phyloP scores from a whole-genome alignment of 1,140 invertebrate genomes.

The Aplysia californica region DNA sequence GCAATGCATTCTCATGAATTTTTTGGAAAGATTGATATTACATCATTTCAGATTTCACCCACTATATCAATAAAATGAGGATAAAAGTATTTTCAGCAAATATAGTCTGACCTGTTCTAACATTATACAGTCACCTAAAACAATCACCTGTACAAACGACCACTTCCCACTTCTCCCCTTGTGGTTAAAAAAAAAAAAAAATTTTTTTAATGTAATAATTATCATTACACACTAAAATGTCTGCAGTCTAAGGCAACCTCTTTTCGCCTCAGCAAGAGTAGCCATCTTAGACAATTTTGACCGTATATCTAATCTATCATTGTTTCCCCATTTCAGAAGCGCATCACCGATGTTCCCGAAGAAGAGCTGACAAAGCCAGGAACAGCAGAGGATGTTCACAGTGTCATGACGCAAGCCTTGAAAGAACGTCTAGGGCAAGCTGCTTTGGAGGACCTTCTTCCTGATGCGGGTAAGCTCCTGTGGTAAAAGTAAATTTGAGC shows the following conservation, averaged over 20 bases:
- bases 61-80: no score
- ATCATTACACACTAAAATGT: background rate
- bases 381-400: slow-evolving; percentile 38
- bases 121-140: no score
- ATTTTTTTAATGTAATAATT: background rate
- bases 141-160: background rate
- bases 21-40: no score
- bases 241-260: no score
- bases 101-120: no score
- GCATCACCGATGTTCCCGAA: slow-evolving; percentile 51
- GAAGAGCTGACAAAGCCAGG: slow-evolving; percentile 35
- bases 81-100: no score
- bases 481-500: background rate
- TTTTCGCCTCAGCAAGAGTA: background rate
- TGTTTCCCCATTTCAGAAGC: slow-evolving; percentile 41
- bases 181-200: no score
- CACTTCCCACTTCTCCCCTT: background rate
- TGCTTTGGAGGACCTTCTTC: slow-evolving; percentile 8
- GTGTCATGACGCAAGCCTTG: slow-evolving; percentile 15
- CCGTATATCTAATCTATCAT: background rate
- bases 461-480: background rate
- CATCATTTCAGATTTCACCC: no score
- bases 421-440: background rate
- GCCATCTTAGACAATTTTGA: background rate
- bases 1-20: no score